Base-by-base conservation (phyloP, 2,797 vertebrate genomes). In the Dicrostonyx torquatus region DNA sequence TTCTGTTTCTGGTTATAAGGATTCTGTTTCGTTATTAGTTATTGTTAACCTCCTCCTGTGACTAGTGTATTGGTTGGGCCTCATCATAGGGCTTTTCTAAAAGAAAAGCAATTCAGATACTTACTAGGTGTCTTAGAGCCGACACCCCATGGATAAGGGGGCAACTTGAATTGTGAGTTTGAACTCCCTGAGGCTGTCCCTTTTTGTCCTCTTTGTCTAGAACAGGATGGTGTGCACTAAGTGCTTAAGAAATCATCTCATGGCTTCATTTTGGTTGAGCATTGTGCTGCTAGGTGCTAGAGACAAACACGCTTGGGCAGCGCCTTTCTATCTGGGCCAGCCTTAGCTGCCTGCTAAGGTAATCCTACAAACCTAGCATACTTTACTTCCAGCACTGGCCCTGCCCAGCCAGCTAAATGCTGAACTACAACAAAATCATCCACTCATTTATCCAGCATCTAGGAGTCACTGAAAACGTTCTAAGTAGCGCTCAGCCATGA, bases 401-500 rank as follows among this genome's bases (percentile, higher is more conserved):
- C 68, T 84, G 90, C 53, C 53, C 77, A 85, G 60, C 43, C 83
- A 86, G 40, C 75, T 89, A 93, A 95, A 86, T 64, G 87, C n/a
- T 29, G 22, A 82, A 86, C 48, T 87, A 72, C 50, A 85, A 93
- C 6, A 58, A 53, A 89, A 86, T 24, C 62, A 90, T 83, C 90
- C 86, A 89, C 92, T 93, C 76, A 72, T 91, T 84, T 78, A 79
- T n/a, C 34, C n/a, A 62, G 83, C 72, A 68, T 60, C 87, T 37
- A 94, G 64, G 58, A 68, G 43, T 55, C 89, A 0, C 3, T 85
- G 53, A 90, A 96, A 85, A 5, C 50, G 89, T 62, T 75, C 29
- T 11, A 79, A 95, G 73, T 53, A 84, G 62, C 90, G 66, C 82
- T 93, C 91, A 93, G 80, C 89, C 90, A 93, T 40, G 31, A 48